Evolutionary conservation across 1,140 invertebrate species (phyloP).

Genomic region (Diploscapter pachys): DNA sequence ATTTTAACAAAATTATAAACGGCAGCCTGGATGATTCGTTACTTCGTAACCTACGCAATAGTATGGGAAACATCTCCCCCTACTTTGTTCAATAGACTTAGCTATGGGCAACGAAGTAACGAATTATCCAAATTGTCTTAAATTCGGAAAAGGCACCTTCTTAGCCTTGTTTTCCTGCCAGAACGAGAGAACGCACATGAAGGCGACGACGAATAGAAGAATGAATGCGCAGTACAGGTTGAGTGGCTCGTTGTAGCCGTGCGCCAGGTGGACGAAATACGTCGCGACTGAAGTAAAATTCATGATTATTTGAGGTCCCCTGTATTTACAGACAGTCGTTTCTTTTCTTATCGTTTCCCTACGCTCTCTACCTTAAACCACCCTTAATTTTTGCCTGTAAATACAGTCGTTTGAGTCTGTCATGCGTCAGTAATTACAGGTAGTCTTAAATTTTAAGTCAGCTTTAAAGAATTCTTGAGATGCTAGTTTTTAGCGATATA

Average conservation of each 20-base stretch:
- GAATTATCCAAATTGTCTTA: neutral
- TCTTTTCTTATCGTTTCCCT: too few relatives aligned
- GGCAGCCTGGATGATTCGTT: neutral
- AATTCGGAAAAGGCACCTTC: constrained; percentile 25
- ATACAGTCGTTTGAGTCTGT: too few relatives aligned
- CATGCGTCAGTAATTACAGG: too few relatives aligned
- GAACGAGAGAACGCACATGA: constrained; percentile 54
- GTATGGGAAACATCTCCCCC: neutral
- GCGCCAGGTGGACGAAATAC: constrained; percentile 58
- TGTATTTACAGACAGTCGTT: too few relatives aligned
- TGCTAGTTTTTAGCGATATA: neutral
- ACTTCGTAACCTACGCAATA: neutral
- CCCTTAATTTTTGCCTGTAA: too few relatives aligned
- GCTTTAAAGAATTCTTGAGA: constrained; percentile 36
- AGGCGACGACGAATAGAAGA: constrained; percentile 50
- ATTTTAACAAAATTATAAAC: neutral
- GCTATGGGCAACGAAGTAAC: neutral
- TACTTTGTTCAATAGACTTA: neutral
- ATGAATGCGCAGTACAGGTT: constrained; percentile 58
- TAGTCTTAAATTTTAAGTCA: too few relatives aligned
- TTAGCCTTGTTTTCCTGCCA: constrained; percentile 58
- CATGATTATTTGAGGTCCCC: too few relatives aligned
- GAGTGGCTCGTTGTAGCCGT: constrained; percentile 49
- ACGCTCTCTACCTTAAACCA: too few relatives aligned
- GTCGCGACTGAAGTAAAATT: constrained; percentile 45